These are phyloP conservation scores for Nemotelus pantherinus DNA, from an alignment of 2,888 invertebrate genomes.

Conservation along the genomic window DNA sequence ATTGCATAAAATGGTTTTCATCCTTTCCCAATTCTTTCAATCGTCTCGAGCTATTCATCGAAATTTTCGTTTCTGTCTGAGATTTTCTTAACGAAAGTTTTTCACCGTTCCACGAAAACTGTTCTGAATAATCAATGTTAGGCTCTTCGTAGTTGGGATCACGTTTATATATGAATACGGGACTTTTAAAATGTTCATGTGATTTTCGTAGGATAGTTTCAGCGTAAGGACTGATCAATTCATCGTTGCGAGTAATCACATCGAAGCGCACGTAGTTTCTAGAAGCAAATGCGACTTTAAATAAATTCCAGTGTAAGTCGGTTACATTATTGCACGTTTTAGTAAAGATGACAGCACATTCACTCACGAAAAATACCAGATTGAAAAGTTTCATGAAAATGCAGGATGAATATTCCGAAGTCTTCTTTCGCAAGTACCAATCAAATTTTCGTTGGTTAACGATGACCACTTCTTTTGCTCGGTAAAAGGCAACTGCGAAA, in stretches of 20 bases:
- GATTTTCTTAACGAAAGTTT: conserved; percentile 34
- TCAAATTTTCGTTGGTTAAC: too few relatives aligned
- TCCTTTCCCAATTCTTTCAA: conserved; percentile 9
- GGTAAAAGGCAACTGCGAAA: too few relatives aligned
- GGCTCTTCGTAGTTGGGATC: conserved; percentile 35
- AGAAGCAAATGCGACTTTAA: background rate
- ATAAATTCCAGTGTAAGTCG: conserved; percentile 32
- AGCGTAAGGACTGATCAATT: conserved; percentile 1
- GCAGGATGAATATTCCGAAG: background rate
- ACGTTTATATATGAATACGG: conserved; percentile 14
- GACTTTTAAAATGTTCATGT: background rate
- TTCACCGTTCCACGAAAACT: conserved; percentile 46
- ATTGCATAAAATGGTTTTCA: conserved; percentile 40
- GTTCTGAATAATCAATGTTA: conserved; percentile 35
- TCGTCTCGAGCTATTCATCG: conserved; percentile 25
- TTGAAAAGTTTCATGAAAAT: background rate
- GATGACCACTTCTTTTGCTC: too few relatives aligned
- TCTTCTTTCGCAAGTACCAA: too few relatives aligned
- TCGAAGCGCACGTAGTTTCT: conserved; percentile 24
- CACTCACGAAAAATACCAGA: conserved; percentile 16
- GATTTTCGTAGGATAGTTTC: conserved; percentile 2
- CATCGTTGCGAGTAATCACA: conserved; percentile 4
- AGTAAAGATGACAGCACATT: background rate
- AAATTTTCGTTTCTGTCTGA: conserved; percentile 27
- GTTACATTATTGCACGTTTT: conserved; percentile 20